A percentile compares a stretch with the other conserved stretches of the same genome.
These are phyloP conservation scores for Parazoanthus darwini DNA, from an alignment of 92 coral and sea anemone genomes.

Conservation along the genomic window DNA sequence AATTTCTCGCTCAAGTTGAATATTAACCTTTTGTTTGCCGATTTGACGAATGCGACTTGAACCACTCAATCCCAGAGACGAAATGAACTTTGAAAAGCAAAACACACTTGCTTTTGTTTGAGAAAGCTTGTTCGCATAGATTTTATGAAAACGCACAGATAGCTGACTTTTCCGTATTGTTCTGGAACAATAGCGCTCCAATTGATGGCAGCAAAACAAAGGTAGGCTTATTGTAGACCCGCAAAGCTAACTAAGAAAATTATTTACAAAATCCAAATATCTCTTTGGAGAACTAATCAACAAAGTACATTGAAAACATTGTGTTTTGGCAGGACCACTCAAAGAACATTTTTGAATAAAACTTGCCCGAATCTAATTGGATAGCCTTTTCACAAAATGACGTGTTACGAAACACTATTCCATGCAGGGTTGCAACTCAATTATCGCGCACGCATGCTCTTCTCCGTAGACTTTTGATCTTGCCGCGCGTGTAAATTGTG, in stretches of 20 bases:
- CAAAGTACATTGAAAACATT: slow-evolving; percentile 70
- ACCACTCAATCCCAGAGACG: slow-evolving; percentile 44
- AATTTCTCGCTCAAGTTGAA: slow-evolving; percentile 78
- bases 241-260: slow-evolving; percentile 80
- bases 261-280: slow-evolving; percentile 91
- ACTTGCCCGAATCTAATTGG: slow-evolving; percentile 88
- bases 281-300: slow-evolving; percentile 90
- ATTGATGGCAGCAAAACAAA: slow-evolving; percentile 79
- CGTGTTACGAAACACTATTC: slow-evolving; percentile 72
- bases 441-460: slow-evolving; percentile 94
- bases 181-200: slow-evolving; percentile 72
- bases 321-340: slow-evolving; percentile 69
- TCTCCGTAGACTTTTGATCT: slow-evolving; percentile 70
- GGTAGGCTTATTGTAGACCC: slow-evolving; percentile 67
- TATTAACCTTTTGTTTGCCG: slow-evolving; percentile 78
- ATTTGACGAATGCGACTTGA: slow-evolving; percentile 37
- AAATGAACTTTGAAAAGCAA: slow-evolving; percentile 70
- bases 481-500: slow-evolving; percentile 73
- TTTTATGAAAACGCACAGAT: slow-evolving; percentile 79
- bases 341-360: slow-evolving; percentile 74
- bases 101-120: slow-evolving; percentile 74
- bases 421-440: slow-evolving; percentile 74
- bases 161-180: slow-evolving; percentile 83
- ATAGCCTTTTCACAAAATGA: slow-evolving; percentile 92
- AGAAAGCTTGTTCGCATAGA: slow-evolving; percentile 74